Conservation (phyloP, 2,113 vertebrate species). For the Tylochromis polylepis region DNA sequence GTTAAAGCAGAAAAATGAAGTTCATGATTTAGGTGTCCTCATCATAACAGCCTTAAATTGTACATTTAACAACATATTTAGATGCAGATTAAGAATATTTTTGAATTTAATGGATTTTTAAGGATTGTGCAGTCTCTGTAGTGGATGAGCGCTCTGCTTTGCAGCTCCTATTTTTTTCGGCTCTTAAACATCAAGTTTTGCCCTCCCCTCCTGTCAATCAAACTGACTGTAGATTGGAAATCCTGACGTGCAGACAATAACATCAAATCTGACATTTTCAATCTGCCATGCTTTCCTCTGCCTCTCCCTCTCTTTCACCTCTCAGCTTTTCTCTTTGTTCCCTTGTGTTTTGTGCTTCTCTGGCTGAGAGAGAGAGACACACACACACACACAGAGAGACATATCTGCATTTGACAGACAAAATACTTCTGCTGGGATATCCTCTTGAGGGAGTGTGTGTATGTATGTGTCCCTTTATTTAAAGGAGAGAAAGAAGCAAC, state of each 20-base stretch:
- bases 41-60: neutral
- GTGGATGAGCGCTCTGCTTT: neutral
- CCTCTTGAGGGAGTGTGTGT: neutral
- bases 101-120: neutral
- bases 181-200: neutral
- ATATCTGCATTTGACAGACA: constrained; percentile 11
- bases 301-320: neutral
- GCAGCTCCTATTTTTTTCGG: neutral
- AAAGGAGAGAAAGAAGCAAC: neutral
- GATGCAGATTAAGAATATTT: neutral
- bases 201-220: constrained; percentile 38
- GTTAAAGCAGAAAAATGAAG: neutral
- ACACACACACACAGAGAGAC: too few species aligned
- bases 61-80: neutral
- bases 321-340: constrained; percentile 13
- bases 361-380: neutral
- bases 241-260: constrained; percentile 43
- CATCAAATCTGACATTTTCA: constrained; percentile 55
- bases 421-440: neutral
- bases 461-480: neutral
- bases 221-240: constrained; percentile 11
- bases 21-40: neutral
- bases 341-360: neutral
- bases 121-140: neutral
- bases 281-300: constrained; percentile 1